Evolutionary conservation across 2,888 invertebrate genomes (phyloP), one percentile per base, ranked within the genome.

Genomic region (Holacanthella duospinosa): DNA sequence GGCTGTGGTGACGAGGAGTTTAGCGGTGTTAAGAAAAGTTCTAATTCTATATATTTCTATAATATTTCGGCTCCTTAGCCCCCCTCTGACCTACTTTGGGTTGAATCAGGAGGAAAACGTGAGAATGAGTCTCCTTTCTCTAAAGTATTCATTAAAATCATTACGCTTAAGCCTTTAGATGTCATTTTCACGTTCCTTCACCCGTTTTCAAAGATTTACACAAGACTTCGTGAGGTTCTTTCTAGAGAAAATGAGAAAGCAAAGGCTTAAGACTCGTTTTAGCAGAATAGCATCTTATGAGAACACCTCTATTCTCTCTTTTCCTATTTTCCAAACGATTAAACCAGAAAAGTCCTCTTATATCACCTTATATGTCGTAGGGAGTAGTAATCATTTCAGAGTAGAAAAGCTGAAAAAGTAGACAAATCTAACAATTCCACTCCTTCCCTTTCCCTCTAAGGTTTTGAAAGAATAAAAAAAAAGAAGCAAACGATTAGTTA

Each of bases 291-390:
- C 36, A 16, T 36, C 36, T 36, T 36, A 48, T n/a, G 12, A 21
- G 21, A n/a, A n/a, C 48, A 21, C 48, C 48, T 21, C 36, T 36
- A 16, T 36, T 44, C 44, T 53, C 53, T 53, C 60, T 60, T 60
- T 36, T 36, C 48, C 62, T 60, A 62, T 65, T 65, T 65, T 65
- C 65, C 65, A 65, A 65, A 58, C 65, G 65, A 65, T 65, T 65
- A 65, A 62, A 60, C 53, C 60, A 44, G 62, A 60, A 62, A 61
- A 62, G 62, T 62, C 61, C 53, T 55, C 62, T 64, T 60, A 60
- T 64, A 55, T 48, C n/a, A n/a, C n/a, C 57, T 29, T 64, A 55
- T 56, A 61, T 55, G 43, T 55, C 56, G 56, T 56, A 55, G 48
- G 19, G n/a, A 16, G n/a, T n/a, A n/a, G n/a, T n/a, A n/a, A n/a